A percentile compares a stretch with the other conserved stretches of the same genome.
These are phyloP conservation scores for Hapalemur alaotrensis DNA, from an alignment of 2,797 vertebrate genomes.

Conservation along the genomic window DNA sequence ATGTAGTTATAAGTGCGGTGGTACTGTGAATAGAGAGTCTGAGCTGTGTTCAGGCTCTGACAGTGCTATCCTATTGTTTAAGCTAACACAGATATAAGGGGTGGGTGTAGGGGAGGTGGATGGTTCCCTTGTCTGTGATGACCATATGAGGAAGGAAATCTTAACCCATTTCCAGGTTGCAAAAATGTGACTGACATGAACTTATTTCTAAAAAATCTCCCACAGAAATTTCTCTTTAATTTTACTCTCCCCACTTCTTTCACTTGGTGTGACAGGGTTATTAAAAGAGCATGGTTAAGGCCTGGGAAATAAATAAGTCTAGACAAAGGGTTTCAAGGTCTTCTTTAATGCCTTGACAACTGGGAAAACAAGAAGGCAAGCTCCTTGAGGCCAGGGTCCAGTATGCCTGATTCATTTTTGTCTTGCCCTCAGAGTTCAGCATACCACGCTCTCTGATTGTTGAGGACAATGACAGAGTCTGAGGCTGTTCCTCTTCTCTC, in stretches of 20 bases:
- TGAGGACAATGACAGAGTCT: neutral
- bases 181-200: neutral
- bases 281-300: neutral
- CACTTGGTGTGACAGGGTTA: neutral
- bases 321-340: neutral
- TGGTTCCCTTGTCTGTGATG: neutral
- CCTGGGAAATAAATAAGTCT: neutral
- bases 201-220: neutral
- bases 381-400: neutral
- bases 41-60: neutral
- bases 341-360: neutral
- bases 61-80: neutral
- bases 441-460: neutral
- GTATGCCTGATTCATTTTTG: neutral
- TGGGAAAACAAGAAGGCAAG: neutral
- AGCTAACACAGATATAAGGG: neutral
- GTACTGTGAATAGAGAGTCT: neutral
- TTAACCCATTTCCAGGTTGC: neutral
- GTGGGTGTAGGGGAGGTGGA: too few relatives aligned
- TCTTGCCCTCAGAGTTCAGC: neutral
- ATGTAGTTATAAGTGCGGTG: rapidly evolving
- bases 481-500: neutral
- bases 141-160: neutral
- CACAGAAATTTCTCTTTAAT: neutral
- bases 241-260: neutral